phyloP scores from a whole-genome alignment of 2,888 invertebrate genomes.

The Orchesellides sinensis region DNA sequence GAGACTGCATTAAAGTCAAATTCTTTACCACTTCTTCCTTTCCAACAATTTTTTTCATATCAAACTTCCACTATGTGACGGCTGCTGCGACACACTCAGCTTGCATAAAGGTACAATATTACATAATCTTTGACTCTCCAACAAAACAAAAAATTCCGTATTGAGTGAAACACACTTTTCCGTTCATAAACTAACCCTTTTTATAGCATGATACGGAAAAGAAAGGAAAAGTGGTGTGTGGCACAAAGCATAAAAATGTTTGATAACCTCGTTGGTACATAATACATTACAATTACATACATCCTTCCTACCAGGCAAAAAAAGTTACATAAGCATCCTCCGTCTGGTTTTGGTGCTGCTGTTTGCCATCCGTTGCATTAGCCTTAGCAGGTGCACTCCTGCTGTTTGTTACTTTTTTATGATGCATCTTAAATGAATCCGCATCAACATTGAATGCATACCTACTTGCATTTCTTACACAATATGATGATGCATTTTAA shows the following conservation, averaged over 20 bases:
- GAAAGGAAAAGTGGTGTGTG: conserved; percentile 30
- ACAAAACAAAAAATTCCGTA: conserved; percentile 3
- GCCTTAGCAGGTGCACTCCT: too few relatives aligned
- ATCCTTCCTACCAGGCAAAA: neutral
- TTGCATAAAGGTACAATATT: too few relatives aligned
- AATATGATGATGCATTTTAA: too few relatives aligned
- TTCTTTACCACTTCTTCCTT: neutral
- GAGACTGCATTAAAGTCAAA: conserved; percentile 30
- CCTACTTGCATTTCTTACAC: too few relatives aligned
- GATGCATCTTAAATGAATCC: neutral
- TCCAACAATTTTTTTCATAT: neutral
- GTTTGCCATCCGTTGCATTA: too few relatives aligned
- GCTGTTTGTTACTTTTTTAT: too few relatives aligned
- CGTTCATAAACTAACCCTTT: neutral
- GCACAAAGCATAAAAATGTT: conserved; percentile 10
- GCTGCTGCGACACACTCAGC: neutral
- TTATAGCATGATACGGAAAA: neutral
- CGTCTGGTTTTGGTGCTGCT: neutral
- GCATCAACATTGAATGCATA: neutral
- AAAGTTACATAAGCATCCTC: too few relatives aligned
- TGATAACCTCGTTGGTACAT: conserved; percentile 20
- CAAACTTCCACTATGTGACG: neutral
- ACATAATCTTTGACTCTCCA: neutral
- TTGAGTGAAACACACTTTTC: too few relatives aligned
- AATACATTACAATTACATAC: conserved; percentile 24